Evolutionary conservation across 2,113 vertebrate genomes (phyloP).

Genomic region (Dunckerocampus dactyliophorus): DNA sequence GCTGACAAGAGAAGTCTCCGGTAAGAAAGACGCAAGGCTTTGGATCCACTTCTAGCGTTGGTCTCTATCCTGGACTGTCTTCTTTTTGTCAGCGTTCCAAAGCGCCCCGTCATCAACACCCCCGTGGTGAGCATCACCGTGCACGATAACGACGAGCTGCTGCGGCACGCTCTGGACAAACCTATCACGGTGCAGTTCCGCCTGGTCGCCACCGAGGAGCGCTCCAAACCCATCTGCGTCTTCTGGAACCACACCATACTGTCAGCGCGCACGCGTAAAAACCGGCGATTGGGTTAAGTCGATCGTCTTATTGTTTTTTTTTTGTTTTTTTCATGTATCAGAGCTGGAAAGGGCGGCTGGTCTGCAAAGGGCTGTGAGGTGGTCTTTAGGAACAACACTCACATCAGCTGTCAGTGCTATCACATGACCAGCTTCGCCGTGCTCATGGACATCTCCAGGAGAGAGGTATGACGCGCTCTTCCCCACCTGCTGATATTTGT

Average conservation of each 20-base stretch:
- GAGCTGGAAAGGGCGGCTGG: slow-evolving; percentile 78
- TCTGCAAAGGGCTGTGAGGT: slow-evolving; percentile 91
- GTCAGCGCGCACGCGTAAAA: slow-evolving; percentile 68
- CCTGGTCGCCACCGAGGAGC: slow-evolving; percentile 86
- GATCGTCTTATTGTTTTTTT: background rate
- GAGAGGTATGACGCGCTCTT: slow-evolving; percentile 75
- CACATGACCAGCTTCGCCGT: slow-evolving; percentile 94
- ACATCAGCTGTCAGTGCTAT: slow-evolving; percentile 93
- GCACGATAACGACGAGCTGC: slow-evolving; percentile 75
- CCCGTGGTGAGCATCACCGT: slow-evolving; percentile 90
- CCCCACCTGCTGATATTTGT: background rate
- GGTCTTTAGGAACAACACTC: slow-evolving; percentile 85
- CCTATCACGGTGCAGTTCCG: slow-evolving; percentile 92
- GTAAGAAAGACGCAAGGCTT: slow-evolving; percentile 49
- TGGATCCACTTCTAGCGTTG: background rate
- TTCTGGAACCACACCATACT: slow-evolving; percentile 94
- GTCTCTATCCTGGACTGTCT: background rate
- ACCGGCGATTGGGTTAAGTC: background rate
- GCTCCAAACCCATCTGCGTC: slow-evolving; percentile 93
- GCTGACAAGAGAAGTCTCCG: slow-evolving; percentile 90
- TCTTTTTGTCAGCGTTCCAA: slow-evolving; percentile 79
- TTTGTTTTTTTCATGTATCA: slow-evolving; percentile 22
- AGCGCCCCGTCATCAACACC: slow-evolving; percentile 89
- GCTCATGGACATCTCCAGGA: slow-evolving; percentile 89
- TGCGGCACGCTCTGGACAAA: slow-evolving; percentile 76